Evolutionary conservation across 2,797 vertebrate genomes (phyloP).

Genomic region (Hypotaenidia philippensis): DNA sequence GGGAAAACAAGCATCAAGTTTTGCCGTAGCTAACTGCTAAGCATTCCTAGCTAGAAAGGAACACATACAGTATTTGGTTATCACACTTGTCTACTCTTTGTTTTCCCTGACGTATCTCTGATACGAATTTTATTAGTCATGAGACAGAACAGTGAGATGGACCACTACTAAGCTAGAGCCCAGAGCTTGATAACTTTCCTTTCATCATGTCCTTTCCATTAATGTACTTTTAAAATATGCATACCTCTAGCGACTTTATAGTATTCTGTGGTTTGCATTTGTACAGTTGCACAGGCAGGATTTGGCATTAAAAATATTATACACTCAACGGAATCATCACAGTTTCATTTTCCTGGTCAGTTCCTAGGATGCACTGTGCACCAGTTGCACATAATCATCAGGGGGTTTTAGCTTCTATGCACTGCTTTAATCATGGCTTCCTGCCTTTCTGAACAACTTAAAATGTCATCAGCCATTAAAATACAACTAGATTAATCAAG

Average conservation of each 20-base stretch:
- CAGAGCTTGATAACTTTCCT: neutral
- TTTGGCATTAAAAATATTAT: neutral
- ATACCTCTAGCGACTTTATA: neutral
- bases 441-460: neutral
- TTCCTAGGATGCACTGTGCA: neutral
- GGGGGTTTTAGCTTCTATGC: neutral
- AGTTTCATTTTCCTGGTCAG: neutral
- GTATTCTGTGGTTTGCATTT: too few species aligned
- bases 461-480: slow-evolving; percentile 1
- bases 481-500: neutral
- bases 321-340: neutral
- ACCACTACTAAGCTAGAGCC: neutral
- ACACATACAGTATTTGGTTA: neutral
- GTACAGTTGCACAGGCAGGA: neutral
- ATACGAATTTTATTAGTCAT: neutral
- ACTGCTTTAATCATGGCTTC: neutral
- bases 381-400: neutral
- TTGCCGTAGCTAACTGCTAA: neutral
- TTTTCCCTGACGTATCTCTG: neutral
- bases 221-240: neutral
- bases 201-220: neutral
- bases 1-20: neutral
- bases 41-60: neutral
- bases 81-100: neutral
- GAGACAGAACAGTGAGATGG: neutral